phyloP scores from a whole-genome alignment of 2,888 invertebrate species.

The Tenodera sinensis region DNA sequence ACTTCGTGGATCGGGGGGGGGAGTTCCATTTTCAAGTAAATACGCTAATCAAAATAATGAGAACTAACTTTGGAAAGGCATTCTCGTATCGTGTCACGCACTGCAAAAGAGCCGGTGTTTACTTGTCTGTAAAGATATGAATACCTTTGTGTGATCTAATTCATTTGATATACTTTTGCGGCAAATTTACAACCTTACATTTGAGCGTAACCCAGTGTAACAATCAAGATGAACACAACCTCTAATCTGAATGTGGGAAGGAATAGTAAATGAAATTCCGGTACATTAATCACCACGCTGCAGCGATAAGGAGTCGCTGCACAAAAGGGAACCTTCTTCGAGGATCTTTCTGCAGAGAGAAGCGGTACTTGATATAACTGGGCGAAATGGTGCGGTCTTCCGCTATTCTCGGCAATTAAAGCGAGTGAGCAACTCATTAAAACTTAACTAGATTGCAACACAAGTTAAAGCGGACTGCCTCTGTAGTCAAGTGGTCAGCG shows the following conservation, averaged over 20 bases:
- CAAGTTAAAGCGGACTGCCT: neutral
- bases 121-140: too few relatives aligned
- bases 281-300: neutral
- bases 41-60: too few relatives aligned
- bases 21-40: too few relatives aligned
- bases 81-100: too few relatives aligned
- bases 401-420: neutral
- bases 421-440: neutral
- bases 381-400: neutral
- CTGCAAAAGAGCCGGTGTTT: too few relatives aligned
- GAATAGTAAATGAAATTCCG: neutral
- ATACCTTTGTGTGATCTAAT: too few relatives aligned
- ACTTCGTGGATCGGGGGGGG: too few relatives aligned
- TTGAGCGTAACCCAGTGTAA: too few relatives aligned
- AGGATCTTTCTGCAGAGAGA: too few relatives aligned
- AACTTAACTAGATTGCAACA: neutral
- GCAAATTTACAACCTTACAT: too few relatives aligned
- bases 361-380: neutral
- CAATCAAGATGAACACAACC: neutral
- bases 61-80: too few relatives aligned
- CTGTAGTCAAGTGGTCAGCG: neutral
- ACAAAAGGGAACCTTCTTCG: neutral
- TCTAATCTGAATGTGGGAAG: neutral
- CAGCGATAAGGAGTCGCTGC: neutral
- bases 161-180: too few relatives aligned